Evolutionary conservation across 2,113 vertebrate species (phyloP), one percentile per base, ranked within the genome.

Genomic region (Phocoena sinus): DNA sequence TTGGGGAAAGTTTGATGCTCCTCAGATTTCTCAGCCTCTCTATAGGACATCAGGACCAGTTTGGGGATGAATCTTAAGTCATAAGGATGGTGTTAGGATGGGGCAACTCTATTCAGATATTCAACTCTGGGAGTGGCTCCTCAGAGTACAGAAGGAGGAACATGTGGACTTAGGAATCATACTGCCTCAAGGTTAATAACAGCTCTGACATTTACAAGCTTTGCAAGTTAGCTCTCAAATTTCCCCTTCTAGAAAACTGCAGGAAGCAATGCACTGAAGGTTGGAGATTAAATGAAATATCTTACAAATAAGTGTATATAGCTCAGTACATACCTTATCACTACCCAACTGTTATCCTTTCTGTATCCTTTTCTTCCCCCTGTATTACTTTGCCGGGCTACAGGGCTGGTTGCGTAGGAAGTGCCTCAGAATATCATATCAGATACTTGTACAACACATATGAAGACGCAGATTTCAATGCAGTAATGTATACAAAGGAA

Each of bases 211-310:
- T 82, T 85, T 79, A 71, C 0, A 79, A 60, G 8, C 36, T 91
- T 91, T 76, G 10, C 44, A 91, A 53, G 1, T 85, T 71, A 65
- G 50, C 14, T 77, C 38, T 91, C 31, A 71, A 38, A 77, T 71
- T 86, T 82, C 63, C 25, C 77, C 28, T 81, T 68, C 17, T 83
- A 21, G 76, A 70, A 90, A 70, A 50, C 0, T 33, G 11, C 60
- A 79, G 33, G 44, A 84, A 95, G 50, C 3, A 84, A 88, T 60
- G 63, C 23, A 63, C 11, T 70, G 36, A 71, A 86, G 62, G n/a
- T 65, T 89, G 26, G 25, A 90, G 60, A 93, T 91, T 17, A 95
- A 89, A 95, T 88, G 6, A 93, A 82, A 77, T 73, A 70, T 25
- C 56, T 79, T 5, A 89, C 14, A 81, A 74, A 74, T 41, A 41